phyloP scores from a whole-genome alignment of 2,113 vertebrate genomes.

The Laterallus jamaicensis region DNA sequence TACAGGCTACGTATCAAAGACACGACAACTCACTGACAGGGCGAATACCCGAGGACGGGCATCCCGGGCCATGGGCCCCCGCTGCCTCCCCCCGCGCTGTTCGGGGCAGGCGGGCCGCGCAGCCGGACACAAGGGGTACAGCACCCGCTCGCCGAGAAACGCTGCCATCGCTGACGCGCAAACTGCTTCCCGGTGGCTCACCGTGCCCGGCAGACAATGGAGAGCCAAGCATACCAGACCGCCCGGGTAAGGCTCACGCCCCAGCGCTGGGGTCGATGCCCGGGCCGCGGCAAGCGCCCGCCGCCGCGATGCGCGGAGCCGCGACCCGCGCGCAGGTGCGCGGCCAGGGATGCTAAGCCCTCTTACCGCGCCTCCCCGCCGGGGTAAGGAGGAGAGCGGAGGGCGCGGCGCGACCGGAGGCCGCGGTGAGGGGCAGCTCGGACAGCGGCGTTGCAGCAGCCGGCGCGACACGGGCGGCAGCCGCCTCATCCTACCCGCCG shows the following conservation, averaged over 20 bases:
- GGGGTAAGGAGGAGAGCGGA: too few relatives aligned
- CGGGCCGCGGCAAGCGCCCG: neutral
- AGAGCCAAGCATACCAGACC: fast-evolving
- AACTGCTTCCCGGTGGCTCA: neutral
- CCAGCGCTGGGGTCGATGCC: neutral
- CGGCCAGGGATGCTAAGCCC: neutral
- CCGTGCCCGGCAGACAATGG: neutral
- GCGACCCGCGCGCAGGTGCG: neutral
- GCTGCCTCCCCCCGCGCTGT: neutral
- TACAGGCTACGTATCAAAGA: fast-evolving
- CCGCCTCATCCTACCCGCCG: neutral
- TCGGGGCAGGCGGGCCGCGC: neutral
- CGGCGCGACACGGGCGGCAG: neutral
- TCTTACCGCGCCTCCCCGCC: neutral
- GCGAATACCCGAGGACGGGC: fast-evolving
- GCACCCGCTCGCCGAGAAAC: neutral
- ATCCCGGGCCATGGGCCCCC: neutral
- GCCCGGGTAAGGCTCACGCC: neutral
- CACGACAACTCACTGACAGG: fast-evolving
- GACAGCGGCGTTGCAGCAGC: neutral
- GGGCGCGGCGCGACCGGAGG: neutral
- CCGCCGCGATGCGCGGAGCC: neutral
- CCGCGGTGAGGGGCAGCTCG: neutral
- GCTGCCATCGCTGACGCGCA: neutral
- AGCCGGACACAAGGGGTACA: too few relatives aligned